Evolutionary conservation across 1,140 invertebrate species (phyloP), one percentile per base, ranked within the genome.

Genomic region (Globodera rostochiensis): DNA sequence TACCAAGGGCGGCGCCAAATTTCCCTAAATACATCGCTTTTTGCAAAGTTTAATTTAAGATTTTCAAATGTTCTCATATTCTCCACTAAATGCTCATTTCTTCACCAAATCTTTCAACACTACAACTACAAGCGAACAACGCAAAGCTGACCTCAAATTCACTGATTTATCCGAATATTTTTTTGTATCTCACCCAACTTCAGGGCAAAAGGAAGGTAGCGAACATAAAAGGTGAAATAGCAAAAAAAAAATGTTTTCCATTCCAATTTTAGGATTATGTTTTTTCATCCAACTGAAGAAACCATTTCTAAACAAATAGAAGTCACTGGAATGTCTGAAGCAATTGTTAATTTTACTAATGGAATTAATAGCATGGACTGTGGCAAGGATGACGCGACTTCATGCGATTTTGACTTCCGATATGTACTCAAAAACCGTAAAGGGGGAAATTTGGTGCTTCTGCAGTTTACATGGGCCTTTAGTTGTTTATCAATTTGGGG

Each of bases 281-380:
- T 50, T 46, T 78, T 66, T 70, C 19, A 69, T 47, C 77, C 77
- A 8, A 6, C 77, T 6, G 19, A 50, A 0, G 64, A 78, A 78
- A 69, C 11, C 21, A n/a, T 66, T 49, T 69, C 77, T 21, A 64
- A 69, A 13, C 45, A 84, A 73, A 84, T 77, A 13, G 83, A 84
- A 73, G 45, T 84, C 3, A 85, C 83, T 49, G 83, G 83, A 21
- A 71, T 84, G 49, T 81, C 83, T 36, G 83, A 85, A 50, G 83
- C 83, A 6, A 46, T 84, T 47, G 79, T 84, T 49, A 74, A 82
- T 19, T 84, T 84, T 70, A 84, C 83, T 4, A 73, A 73, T 53
- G 66, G 49, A 25, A 50, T 84, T 49, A 53, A 47, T 3, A 73
- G 80, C 36, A n/a, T 11, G 50, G 77, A 57, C 13, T 3, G 15